Evolutionary conservation across 2,113 vertebrate species (phyloP).

Genomic region (Dendrocopos noguchii): DNA sequence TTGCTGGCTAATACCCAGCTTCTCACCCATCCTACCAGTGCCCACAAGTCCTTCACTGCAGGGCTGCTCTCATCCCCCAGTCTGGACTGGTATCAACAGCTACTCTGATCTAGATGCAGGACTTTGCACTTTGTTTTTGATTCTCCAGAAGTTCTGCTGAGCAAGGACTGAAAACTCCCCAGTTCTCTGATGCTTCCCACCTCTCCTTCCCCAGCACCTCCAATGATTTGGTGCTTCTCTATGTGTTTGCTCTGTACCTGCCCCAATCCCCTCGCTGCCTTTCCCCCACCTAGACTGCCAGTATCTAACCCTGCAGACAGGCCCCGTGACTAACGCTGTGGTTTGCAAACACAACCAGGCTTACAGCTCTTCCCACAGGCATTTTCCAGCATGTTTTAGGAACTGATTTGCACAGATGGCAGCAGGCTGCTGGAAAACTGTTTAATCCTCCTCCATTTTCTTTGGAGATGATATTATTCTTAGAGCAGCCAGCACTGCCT

Average conservation of each 20-base stretch:
- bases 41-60: too few species aligned
- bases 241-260: not conserved
- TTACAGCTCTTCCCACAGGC: not conserved
- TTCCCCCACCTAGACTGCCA: not conserved
- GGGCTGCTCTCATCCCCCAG: too few species aligned
- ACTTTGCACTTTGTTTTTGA: too few species aligned
- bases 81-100: too few species aligned
- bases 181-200: rapidly evolving
- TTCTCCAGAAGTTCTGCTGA: not conserved
- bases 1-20: too few species aligned
- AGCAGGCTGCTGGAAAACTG: constrained; percentile 41
- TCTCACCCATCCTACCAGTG: too few species aligned
- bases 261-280: not conserved
- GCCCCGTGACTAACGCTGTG: not conserved
- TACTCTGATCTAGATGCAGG: too few species aligned
- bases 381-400: not conserved
- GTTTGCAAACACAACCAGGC: constrained; percentile 52
- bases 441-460: constrained; percentile 44
- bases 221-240: rapidly evolving
- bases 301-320: not conserved
- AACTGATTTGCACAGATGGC: constrained; percentile 18
- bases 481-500: constrained; percentile 8
- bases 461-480: constrained; percentile 22
- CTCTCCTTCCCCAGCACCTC: not conserved
- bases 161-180: not conserved